Evolutionary conservation across 2,888 invertebrate species (phyloP).

Genomic region (Epinotia bilunana): DNA sequence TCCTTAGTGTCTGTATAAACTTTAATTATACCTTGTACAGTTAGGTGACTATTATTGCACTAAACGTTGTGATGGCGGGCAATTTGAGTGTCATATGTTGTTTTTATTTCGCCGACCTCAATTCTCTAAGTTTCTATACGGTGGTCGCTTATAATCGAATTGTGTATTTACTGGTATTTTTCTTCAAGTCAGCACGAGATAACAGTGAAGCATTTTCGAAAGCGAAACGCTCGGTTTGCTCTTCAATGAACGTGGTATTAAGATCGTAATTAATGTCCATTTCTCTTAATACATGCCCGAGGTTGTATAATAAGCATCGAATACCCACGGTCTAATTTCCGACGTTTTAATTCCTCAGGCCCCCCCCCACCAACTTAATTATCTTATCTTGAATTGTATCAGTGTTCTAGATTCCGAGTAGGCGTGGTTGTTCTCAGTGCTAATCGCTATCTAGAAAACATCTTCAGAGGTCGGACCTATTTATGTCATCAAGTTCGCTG

Average conservation of each 20-base stretch:
- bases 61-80: conserved; percentile 36
- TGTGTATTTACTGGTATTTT: conserved; percentile 29
- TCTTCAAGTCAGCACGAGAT: conserved; percentile 18
- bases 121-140: conserved; percentile 31
- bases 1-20: conserved; percentile 9
- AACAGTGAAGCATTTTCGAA: conserved; percentile 36
- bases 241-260: conserved; percentile 26
- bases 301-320: conserved; percentile 22
- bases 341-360: conserved; percentile 9
- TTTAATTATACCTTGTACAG: conserved; percentile 19
- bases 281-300: conserved; percentile 33
- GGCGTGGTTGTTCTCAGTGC: conserved; percentile 24
- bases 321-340: conserved; percentile 33
- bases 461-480: conserved; percentile 51
- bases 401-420: conserved; percentile 35
- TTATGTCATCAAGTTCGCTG: conserved; percentile 54
- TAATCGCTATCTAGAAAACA: conserved; percentile 38
- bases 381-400: conserved; percentile 33
- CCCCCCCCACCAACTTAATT: conserved; percentile 24
- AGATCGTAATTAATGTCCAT: conserved; percentile 37
- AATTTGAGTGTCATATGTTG: conserved; percentile 41
- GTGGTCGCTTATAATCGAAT: conserved; percentile 31
- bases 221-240: conserved; percentile 32
- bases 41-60: conserved; percentile 26
- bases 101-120: conserved; percentile 38